Conservation (phyloP, 2,113 vertebrate species). For the Dicentrarchus labrax region DNA sequence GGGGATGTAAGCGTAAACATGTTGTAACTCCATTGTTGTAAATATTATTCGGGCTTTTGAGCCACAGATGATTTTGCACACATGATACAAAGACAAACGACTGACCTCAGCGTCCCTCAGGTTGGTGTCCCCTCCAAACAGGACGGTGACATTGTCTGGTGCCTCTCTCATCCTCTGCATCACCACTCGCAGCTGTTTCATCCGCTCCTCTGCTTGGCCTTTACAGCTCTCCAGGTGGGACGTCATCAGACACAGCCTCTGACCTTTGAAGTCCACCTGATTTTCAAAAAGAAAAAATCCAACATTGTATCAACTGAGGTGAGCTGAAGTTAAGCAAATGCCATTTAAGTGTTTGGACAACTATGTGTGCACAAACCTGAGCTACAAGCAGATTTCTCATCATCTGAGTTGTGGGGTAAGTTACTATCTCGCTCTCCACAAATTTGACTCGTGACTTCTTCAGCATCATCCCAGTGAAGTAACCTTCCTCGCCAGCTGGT, state of each 20-base stretch:
- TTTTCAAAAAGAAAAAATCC: neutral
- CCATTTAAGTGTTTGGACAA: neutral
- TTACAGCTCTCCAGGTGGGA: conserved; percentile 97
- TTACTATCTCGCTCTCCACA: conserved; percentile 86
- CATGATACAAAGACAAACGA: neutral
- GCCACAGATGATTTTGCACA: neutral
- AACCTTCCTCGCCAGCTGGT: conserved; percentile 89
- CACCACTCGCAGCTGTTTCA: conserved; percentile 88
- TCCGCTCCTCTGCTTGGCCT: conserved; percentile 86
- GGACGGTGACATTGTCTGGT: conserved; percentile 86
- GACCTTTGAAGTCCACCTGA: conserved; percentile 88
- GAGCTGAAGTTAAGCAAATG: neutral
- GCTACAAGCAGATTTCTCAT: conserved; percentile 94
- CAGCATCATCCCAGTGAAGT: conserved; percentile 94
- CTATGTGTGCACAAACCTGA: conserved; percentile 81
- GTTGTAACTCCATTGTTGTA: neutral
- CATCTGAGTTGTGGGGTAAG: conserved; percentile 92
- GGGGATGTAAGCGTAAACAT: neutral
- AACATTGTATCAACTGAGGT: too few species aligned
- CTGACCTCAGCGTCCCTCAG: conserved; percentile 92
- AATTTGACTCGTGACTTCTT: conserved; percentile 92
- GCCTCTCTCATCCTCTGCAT: conserved; percentile 85
- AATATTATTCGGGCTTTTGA: neutral
- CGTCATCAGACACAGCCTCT: conserved; percentile 93
- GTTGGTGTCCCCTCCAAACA: conserved; percentile 98